Evolutionary conservation across 2,888 invertebrate species (phyloP).

Genomic region (Protonemura montana): DNA sequence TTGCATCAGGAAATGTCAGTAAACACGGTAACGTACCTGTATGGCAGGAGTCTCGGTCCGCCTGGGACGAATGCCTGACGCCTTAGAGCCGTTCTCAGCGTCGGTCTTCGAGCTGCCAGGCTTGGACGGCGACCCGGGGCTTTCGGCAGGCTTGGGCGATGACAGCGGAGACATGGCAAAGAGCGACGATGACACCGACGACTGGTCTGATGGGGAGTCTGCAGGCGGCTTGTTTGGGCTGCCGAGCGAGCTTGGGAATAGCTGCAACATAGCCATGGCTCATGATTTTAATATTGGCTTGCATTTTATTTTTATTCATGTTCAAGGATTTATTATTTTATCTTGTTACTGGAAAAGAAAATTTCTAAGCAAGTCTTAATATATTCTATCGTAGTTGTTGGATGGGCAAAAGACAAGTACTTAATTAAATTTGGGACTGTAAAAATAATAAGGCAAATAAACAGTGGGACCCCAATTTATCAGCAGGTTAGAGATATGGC

Average conservation of each 20-base stretch:
- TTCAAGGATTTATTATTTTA: too few species aligned
- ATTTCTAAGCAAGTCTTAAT: too few species aligned
- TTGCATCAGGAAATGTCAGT: too few species aligned
- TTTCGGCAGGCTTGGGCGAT: constrained; percentile 44
- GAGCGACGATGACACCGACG: constrained; percentile 45
- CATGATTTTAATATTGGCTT: too few species aligned
- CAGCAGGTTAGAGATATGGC: too few species aligned
- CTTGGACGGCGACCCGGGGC: constrained; percentile 53
- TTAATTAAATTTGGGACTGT: too few species aligned
- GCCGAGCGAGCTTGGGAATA: constrained; percentile 15
- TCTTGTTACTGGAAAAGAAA: too few species aligned
- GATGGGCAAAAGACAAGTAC: too few species aligned
- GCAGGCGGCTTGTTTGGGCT: constrained; percentile 52
- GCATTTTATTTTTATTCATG: too few species aligned
- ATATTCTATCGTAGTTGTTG: too few species aligned
- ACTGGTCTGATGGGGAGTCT: constrained; percentile 55
- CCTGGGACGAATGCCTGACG: background rate
- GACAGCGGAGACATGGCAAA: constrained; percentile 47
- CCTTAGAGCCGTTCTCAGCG: background rate
- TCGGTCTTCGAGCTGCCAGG: constrained; percentile 42
- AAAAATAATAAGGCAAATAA: too few species aligned
- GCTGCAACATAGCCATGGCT: background rate
- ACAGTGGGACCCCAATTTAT: too few species aligned
- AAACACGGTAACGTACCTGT: constrained; percentile 24
- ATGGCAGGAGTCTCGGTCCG: constrained; percentile 1